These are phyloP conservation scores for Caenorhabditis drosophilae DNA, from an alignment of 2,888 invertebrate species.

Conservation along the genomic window DNA sequence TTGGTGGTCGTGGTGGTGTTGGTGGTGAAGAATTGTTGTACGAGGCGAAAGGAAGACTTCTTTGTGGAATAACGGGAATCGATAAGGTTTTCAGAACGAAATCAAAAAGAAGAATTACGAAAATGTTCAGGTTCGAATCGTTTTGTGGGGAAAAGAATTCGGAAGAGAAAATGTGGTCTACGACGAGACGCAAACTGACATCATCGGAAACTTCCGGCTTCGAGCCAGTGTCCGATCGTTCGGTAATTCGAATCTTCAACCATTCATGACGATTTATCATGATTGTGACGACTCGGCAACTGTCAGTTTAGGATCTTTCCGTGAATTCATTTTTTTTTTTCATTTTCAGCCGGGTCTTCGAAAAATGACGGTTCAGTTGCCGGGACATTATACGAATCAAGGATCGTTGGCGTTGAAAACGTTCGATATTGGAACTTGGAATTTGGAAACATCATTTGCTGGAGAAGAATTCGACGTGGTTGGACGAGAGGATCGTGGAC, in stretches of 20 bases:
- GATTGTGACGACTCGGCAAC: conserved; percentile 33
- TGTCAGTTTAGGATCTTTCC: neutral
- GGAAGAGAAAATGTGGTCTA: conserved; percentile 35
- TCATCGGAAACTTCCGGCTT: conserved; percentile 29
- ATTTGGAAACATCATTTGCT: conserved; percentile 35
- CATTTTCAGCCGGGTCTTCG: conserved; percentile 27
- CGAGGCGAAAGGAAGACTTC: conserved; percentile 32
- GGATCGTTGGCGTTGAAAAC: conserved; percentile 25
- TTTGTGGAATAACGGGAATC: conserved; percentile 26
- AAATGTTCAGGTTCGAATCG: conserved; percentile 36
- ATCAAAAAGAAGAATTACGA: too few species aligned
- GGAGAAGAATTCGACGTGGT: conserved; percentile 24
- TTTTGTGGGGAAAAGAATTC: conserved; percentile 30
- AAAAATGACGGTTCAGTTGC: conserved; percentile 39
- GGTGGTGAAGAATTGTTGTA: conserved; percentile 16
- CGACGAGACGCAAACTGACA: conserved; percentile 23
- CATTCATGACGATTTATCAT: conserved; percentile 35
- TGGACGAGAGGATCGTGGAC: neutral
- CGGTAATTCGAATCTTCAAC: conserved; percentile 21
- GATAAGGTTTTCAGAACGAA: too few species aligned
- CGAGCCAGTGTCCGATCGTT: conserved; percentile 18
- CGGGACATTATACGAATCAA: conserved; percentile 34
- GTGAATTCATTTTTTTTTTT: neutral
- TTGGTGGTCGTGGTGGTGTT: conserved; percentile 11
- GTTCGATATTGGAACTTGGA: conserved; percentile 40